Base-by-base conservation (phyloP, 2,797 vertebrate species). In the Myioborus melanocephalus region DNA sequence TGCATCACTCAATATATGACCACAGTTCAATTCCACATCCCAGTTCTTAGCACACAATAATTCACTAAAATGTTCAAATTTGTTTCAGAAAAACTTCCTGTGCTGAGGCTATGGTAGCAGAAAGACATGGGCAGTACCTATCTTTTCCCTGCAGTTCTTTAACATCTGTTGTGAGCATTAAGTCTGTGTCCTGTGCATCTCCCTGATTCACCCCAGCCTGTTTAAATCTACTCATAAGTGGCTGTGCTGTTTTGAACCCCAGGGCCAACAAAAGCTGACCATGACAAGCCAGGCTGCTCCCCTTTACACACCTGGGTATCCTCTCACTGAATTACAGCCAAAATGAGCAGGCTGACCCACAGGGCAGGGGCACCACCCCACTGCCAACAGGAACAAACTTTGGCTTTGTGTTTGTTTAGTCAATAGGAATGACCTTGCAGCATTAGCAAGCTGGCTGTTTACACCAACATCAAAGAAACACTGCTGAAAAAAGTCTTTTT, bases 181-280 rank as follows among this genome's bases (percentile, higher is more conserved):
- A 50, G 47, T 2, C 41, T 28, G 2, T 28, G 41, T 34, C 12
- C 46, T 30, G 26, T 46, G 35, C 49, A 12, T 26, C 46, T 23
- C 56, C 41, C 53, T 56, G 56, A 49, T 59, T 52, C 47, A 86
- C 27, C 35, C 44, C 24, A 75, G 35, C 20, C 53, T 66, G 32
- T 56, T 73, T 39, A 76, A 77, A 70, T 10, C 6, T 17, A 70
- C 0, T 0, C n/a, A 28, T 0, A 1, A 8, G 18, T 8, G 28
- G 32, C n/a, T 1, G 2, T 28, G 41, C 34, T 2, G 1, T 24
- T 26, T 7, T 34, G 46, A 71, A 72, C 37, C 23, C 57, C 78
- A 69, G 46, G 50, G 75, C 44, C 63, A 60, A 39, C 8, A 61
- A 43, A 71, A 79, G 23, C 49, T 71, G 68, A n/a, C 32, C 18